A percentile compares a stretch with the other conserved stretches of the same genome.
These are phyloP conservation scores for Pluvianellus socialis DNA, from an alignment of 2,113 vertebrate genomes.

Conservation along the genomic window DNA sequence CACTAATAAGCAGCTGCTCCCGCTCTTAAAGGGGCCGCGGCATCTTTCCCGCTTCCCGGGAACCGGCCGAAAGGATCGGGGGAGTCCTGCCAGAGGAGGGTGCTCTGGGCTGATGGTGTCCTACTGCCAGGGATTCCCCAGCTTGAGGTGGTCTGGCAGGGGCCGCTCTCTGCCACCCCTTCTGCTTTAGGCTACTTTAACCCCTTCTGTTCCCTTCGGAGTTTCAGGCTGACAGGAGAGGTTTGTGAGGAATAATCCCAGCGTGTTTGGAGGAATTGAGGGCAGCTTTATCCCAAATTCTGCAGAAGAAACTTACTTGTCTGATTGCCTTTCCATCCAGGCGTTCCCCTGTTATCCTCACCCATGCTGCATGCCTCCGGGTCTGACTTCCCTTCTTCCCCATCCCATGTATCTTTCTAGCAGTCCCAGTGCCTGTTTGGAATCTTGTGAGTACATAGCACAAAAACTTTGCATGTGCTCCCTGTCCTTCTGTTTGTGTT, in stretches of 20 bases:
- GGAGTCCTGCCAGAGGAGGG: neutral
- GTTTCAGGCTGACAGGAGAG: neutral
- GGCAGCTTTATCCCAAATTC: neutral
- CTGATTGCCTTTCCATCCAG: neutral
- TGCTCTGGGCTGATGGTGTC: neutral
- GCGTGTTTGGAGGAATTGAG: neutral
- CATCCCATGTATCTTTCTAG: fast-evolving
- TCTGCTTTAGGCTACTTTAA: neutral
- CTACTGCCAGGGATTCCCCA: neutral
- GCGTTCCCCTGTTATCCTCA: neutral
- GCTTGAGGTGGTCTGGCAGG: neutral
- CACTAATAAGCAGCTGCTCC: conserved; percentile 10
- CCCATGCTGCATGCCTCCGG: neutral
- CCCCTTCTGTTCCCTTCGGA: neutral
- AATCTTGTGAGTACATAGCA: neutral
- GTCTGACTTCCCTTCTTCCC: neutral
- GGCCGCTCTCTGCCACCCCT: neutral
- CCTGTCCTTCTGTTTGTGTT: neutral
- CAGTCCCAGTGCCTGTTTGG: neutral
- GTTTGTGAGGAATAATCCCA: neutral
- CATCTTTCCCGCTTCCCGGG: neutral
- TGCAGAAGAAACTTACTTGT: neutral
- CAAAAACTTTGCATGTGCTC: neutral
- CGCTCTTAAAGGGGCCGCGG: neutral
- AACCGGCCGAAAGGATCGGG: neutral